Percentiles rank a stretch among this genome's conserved stretches.
Conservation (phyloP, 2,888 invertebrate species). For the Prosopocoilus inquinatus region DNA sequence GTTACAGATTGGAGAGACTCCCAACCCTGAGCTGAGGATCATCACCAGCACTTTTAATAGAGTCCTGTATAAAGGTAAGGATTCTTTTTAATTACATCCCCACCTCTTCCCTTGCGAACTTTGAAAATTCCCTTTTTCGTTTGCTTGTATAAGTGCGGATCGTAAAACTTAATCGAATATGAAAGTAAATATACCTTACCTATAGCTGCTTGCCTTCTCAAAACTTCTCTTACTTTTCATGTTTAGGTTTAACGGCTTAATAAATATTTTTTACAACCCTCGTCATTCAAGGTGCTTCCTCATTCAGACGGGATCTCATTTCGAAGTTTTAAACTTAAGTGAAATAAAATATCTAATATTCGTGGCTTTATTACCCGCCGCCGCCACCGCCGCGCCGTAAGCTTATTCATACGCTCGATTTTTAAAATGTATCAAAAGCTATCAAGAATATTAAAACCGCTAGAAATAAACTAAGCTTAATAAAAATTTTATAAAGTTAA, state of each 20-base stretch:
- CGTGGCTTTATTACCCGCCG: too few relatives aligned
- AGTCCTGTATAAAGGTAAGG: constrained; percentile 81
- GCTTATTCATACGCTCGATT: too few relatives aligned
- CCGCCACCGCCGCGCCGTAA: too few relatives aligned
- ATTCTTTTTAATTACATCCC: constrained; percentile 1
- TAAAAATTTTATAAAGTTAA: too few relatives aligned
- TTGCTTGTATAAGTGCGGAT: neutral
- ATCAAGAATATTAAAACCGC: too few relatives aligned
- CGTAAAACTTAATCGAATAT: neutral
- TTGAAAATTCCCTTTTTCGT: neutral
- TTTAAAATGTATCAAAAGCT: too few relatives aligned
- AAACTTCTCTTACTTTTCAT: neutral
- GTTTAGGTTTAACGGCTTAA: neutral
- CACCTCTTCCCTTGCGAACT: too few relatives aligned
- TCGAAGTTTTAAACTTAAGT: too few relatives aligned
- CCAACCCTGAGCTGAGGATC: constrained; percentile 81
- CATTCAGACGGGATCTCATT: too few relatives aligned
- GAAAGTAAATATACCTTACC: neutral
- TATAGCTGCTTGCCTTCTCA: too few relatives aligned
- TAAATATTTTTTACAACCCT: neutral
- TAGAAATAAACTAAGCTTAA: too few relatives aligned
- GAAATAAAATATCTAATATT: too few relatives aligned
- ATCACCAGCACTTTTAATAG: constrained; percentile 86
- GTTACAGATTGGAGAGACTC: constrained; percentile 78
- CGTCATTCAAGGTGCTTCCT: neutral